Conservation (phyloP, 2,888 invertebrate genomes). For the Tromatobia lineatoria region DNA sequence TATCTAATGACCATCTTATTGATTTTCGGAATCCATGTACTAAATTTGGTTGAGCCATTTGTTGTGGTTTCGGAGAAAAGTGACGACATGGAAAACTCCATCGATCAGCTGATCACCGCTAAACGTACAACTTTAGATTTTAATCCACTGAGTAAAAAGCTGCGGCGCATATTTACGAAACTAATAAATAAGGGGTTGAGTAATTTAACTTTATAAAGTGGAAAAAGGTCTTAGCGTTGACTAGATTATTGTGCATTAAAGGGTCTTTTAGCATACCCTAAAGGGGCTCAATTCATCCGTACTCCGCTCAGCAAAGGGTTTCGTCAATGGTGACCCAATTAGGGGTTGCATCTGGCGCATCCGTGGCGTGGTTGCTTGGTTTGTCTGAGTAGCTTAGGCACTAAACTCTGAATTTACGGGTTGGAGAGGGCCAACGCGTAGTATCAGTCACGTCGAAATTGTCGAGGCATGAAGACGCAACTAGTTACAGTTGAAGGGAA, state of each 20-base stretch:
- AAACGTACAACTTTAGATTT: too few relatives aligned
- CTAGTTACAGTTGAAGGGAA: background rate
- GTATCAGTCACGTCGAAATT: slow-evolving; percentile 18
- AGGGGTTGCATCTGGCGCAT: slow-evolving; percentile 39
- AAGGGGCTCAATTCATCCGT: slow-evolving; percentile 8
- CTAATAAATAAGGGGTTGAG: too few relatives aligned
- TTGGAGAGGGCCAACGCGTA: background rate
- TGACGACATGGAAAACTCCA: too few relatives aligned
- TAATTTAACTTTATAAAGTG: background rate
- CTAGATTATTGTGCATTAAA: too few relatives aligned
- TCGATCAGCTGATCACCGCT: too few relatives aligned
- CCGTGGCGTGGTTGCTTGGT: slow-evolving; percentile 1
- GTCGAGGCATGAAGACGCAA: slow-evolving; percentile 25
- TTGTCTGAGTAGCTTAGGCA: slow-evolving; percentile 16
- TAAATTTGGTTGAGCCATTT: too few relatives aligned
- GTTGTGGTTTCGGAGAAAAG: too few relatives aligned
- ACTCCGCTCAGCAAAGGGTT: background rate
- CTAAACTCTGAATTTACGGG: slow-evolving; percentile 5
- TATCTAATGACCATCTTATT: too few relatives aligned
- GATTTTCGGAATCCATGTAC: too few relatives aligned
- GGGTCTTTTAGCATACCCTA: background rate
- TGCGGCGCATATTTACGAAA: too few relatives aligned
- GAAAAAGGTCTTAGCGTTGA: background rate
- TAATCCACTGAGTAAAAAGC: too few relatives aligned
- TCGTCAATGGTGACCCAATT: slow-evolving; percentile 53